Evolutionary conservation across 1,140 invertebrate genomes (phyloP), one percentile per base, ranked within the genome.

Genomic region (Procambarus clarkii): DNA sequence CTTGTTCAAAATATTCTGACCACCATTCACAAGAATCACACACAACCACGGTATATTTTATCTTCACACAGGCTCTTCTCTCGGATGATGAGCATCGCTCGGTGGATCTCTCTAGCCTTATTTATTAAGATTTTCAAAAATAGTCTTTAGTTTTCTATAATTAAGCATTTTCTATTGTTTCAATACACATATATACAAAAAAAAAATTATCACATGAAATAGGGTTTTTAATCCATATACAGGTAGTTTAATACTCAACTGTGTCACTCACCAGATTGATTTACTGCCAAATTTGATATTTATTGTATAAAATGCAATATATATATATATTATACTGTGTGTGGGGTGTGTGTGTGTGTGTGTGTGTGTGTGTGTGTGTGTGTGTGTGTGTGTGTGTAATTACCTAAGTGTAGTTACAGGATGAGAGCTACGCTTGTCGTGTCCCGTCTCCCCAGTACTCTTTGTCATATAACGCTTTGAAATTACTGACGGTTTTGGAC

Each of bases 31-130:
- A 64, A 88, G 86, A 88, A 81, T 60, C 78, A 81, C 78, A 88
- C 86, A 88, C 86, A 88, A 88, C 86, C 86, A 88, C 74, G 78
- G 86, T 81, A 82, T 60, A 81, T 71, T 58, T 81, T 81, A 81
- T 58, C 13, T 71, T 81, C 86, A 81, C 77, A 71, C 86, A 88
- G 86, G 86, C 86, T 88, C 86, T 88, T 50, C 77, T 88, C 86
- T 81, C 86, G 46, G 86, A 81, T 88, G 86, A 81, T 77, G n/a
- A 77, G 81, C 46, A 88, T 64, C 69, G 7, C 78, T 64, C 46
- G 58, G 21, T 81, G 86, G 45, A 54, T 34, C 34, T 88, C 86
- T 88, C 58, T 79, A 71, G 86, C 86, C 86, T 88, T 88, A 60
- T 71, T 64, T 15, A 15, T 15, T 8, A 44, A 58, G 64, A 13